phyloP scores from a whole-genome alignment of 2,888 invertebrate genomes.

The Cryptus viduatorius region DNA sequence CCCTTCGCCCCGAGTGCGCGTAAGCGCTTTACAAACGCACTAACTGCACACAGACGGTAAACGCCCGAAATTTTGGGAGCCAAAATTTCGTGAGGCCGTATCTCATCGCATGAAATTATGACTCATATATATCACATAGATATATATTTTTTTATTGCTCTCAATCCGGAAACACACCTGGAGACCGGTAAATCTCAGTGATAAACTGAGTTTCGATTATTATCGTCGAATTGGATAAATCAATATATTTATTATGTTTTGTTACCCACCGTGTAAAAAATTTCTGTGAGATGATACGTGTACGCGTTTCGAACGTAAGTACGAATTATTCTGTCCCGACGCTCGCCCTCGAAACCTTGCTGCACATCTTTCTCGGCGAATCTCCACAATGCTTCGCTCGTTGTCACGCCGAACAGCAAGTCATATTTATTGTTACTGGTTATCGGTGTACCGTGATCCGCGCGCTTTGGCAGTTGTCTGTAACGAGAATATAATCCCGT shows the following conservation, averaged over 20 bases:
- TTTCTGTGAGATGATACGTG: conserved; percentile 97
- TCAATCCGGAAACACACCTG: conserved; percentile 31
- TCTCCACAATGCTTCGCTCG: conserved; percentile 96
- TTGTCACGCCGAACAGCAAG: conserved; percentile 95
- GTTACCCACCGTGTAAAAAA: conserved; percentile 93
- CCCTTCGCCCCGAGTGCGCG: conserved; percentile 10
- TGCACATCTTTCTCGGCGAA: conserved; percentile 94
- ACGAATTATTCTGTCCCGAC: conserved; percentile 94
- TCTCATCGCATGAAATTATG: conserved; percentile 46
- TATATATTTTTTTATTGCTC: conserved; percentile 26
- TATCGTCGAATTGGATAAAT: neutral
- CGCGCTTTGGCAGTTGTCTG: conserved; percentile 80
- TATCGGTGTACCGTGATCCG: conserved; percentile 82
- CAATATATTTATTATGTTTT: neutral
- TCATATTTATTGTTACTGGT: conserved; percentile 89
- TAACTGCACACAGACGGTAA: conserved; percentile 16
- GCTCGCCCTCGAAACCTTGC: conserved; percentile 94
- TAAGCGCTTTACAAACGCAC: neutral
- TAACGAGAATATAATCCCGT: conserved; percentile 36
- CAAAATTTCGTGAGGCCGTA: conserved; percentile 51
- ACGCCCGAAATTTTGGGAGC: neutral
- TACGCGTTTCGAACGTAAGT: conserved; percentile 98
- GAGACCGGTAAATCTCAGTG: conserved; percentile 52
- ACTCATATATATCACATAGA: conserved; percentile 40
- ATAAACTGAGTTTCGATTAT: conserved; percentile 16